phyloP scores from a whole-genome alignment of 2,797 vertebrate species.

The Lepidocolaptes lacrymiger region DNA sequence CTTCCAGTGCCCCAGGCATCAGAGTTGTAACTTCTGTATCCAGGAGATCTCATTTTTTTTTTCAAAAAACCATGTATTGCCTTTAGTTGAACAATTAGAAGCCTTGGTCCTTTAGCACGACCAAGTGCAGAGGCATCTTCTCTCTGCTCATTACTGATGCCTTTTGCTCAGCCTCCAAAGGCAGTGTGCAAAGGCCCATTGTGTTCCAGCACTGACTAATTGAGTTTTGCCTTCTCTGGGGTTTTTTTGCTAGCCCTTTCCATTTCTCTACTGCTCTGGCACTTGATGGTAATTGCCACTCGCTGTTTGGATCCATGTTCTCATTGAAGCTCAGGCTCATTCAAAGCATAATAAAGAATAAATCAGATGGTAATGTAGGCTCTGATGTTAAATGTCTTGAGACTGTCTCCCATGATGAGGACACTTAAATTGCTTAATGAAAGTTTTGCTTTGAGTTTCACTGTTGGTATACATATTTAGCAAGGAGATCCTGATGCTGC shows the following conservation, averaged over 20 bases:
- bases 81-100: neutral
- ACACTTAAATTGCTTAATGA: neutral
- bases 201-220: neutral
- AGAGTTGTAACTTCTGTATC: neutral
- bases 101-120: neutral
- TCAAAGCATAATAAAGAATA: neutral
- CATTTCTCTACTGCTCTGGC: neutral
- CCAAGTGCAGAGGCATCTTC: neutral
- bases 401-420: neutral
- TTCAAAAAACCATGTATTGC: neutral
- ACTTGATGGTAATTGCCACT: neutral
- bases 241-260: neutral
- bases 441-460: neutral
- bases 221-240: neutral
- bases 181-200: neutral
- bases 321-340: neutral
- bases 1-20: neutral
- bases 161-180: neutral
- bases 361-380: neutral
- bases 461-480: neutral
- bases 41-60: neutral
- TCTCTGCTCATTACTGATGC: neutral
- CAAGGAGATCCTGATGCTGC: neutral
- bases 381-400: neutral
- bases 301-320: neutral